Evolutionary conservation across 2,888 invertebrate species (phyloP).

Genomic region (Eustalomyia histrio): DNA sequence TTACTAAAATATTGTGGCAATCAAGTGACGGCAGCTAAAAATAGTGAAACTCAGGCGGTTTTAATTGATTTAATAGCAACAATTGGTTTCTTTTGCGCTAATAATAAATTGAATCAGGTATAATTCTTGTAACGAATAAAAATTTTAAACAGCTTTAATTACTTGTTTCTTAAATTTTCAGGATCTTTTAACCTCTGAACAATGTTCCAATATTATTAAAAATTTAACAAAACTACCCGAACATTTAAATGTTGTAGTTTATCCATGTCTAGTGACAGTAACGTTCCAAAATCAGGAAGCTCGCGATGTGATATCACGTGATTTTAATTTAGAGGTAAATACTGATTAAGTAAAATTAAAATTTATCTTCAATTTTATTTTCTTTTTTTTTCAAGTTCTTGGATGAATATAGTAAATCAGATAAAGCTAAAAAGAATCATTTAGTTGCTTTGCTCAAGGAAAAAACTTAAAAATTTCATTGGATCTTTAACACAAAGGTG

Average conservation of each 20-base stretch:
- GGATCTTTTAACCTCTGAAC: slow-evolving; percentile 78
- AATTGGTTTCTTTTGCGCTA: slow-evolving; percentile 78
- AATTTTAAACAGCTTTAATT: slow-evolving; percentile 6
- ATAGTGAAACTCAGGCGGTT: slow-evolving; percentile 77
- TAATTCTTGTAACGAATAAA: not conserved
- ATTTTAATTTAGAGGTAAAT: slow-evolving; percentile 78
- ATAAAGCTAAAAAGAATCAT: slow-evolving; percentile 77
- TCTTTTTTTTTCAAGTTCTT: slow-evolving; percentile 71
- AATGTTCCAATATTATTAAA: slow-evolving; percentile 78
- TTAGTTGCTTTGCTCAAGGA: slow-evolving; percentile 74
- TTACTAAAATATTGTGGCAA: slow-evolving; percentile 76
- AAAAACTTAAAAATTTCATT: slow-evolving; percentile 64
- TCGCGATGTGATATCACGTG: slow-evolving; percentile 76
- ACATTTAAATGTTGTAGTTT: slow-evolving; percentile 77
- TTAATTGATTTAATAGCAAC: slow-evolving; percentile 79
- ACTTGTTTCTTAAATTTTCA: slow-evolving; percentile 46
- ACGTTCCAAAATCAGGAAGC: slow-evolving; percentile 77
- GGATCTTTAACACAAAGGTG: not conserved
- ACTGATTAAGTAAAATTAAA: too few relatives aligned
- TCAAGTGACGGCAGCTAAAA: slow-evolving; percentile 71
- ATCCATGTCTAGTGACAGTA: slow-evolving; percentile 78
- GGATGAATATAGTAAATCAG: slow-evolving; percentile 79
- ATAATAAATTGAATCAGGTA: slow-evolving; percentile 78
- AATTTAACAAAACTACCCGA: slow-evolving; percentile 77
- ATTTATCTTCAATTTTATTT: slow-evolving; percentile 3